Conservation (phyloP, 2,888 invertebrate genomes). For the Drosophila fungiperda region DNA sequence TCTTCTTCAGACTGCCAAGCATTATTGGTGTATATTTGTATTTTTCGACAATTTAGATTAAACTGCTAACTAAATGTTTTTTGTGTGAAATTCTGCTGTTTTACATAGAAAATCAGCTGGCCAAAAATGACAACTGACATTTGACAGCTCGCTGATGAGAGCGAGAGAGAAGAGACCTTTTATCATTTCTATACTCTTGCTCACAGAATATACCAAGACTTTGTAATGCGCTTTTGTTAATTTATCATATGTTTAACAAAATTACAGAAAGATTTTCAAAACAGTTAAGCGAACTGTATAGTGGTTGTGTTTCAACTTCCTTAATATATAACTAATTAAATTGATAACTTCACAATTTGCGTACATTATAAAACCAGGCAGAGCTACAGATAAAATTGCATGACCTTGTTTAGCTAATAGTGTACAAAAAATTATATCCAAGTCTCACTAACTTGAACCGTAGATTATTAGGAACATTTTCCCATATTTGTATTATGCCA, state of each 20-base stretch:
- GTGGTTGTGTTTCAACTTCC: not conserved
- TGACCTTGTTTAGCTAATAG: not conserved
- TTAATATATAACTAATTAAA: not conserved
- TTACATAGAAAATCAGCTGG: constrained; percentile 70
- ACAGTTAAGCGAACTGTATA: not conserved
- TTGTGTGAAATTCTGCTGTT: constrained; percentile 1
- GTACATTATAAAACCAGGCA: not conserved
- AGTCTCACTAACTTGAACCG: not conserved
- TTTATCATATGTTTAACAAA: not conserved
- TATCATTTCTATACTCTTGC: constrained; percentile 21
- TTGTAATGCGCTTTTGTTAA: not conserved
- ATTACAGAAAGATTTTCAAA: not conserved
- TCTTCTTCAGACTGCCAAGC: constrained; percentile 86
- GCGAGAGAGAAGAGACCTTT: constrained; percentile 25
- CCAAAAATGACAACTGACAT: constrained; percentile 24
- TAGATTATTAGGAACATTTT: not conserved
- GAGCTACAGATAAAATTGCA: not conserved
- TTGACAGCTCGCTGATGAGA: constrained; percentile 38
- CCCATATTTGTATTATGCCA: not conserved
- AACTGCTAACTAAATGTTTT: constrained; percentile 28
- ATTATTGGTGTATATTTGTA: constrained; percentile 65
- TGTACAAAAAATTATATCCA: not conserved
- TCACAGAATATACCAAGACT: not conserved
- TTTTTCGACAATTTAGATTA: constrained; percentile 14
- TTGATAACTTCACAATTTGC: not conserved